These are phyloP conservation scores for Lysandra coridon DNA, from an alignment of 2,888 invertebrate genomes.

Conservation along the genomic window DNA sequence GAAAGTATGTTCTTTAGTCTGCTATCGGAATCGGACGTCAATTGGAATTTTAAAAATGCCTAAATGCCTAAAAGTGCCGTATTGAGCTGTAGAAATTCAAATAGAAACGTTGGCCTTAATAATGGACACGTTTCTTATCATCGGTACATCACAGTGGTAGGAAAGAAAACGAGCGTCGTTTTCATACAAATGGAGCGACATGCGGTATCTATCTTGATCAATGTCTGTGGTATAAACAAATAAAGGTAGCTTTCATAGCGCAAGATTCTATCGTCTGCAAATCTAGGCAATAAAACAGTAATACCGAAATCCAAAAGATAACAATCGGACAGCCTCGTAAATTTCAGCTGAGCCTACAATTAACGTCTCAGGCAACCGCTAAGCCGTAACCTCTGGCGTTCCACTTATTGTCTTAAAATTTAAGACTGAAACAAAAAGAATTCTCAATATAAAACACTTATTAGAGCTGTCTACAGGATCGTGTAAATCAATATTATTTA, in stretches of 20 bases:
- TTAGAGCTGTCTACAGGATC: background rate
- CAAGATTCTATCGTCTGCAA: background rate
- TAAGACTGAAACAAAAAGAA: background rate
- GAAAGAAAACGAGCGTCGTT: too few relatives aligned
- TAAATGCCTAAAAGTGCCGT: too few relatives aligned
- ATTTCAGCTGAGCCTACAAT: background rate
- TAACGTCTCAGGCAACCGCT: background rate
- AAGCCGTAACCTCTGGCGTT: background rate
- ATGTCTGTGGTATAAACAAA: background rate
- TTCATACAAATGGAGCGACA: too few relatives aligned
- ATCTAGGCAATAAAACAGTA: background rate
- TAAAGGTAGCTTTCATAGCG: background rate
- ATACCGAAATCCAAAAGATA: background rate
- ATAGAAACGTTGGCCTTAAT: too few relatives aligned
- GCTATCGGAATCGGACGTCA: too few relatives aligned
- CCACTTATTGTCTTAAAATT: background rate
- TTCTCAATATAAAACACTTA: background rate
- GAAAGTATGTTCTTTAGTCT: too few relatives aligned
- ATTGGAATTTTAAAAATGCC: too few relatives aligned
- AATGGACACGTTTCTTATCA: too few relatives aligned
- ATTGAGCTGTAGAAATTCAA: too few relatives aligned
- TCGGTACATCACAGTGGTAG: too few relatives aligned
- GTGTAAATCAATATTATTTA: slow-evolving; percentile 5
- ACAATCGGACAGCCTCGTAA: background rate
- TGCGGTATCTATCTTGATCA: too few relatives aligned